Conservation (phyloP, 2,888 invertebrate genomes). For the Caradrina kadenii region DNA sequence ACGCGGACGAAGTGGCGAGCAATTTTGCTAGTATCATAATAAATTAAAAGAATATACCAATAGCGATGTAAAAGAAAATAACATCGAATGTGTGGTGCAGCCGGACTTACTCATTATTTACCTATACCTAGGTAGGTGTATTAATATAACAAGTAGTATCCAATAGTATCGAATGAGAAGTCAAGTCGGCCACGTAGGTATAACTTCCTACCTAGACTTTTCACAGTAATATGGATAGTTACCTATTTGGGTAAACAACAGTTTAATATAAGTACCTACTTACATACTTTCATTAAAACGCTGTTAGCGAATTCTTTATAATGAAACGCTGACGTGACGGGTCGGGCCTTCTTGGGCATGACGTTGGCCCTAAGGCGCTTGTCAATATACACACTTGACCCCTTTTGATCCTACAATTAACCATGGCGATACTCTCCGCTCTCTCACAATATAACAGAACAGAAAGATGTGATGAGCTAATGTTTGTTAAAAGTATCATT, state of each 20-base stretch:
- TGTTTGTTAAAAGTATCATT: slow-evolving; percentile 46
- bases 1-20: no score
- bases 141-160: neutral
- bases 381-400: slow-evolving; percentile 90
- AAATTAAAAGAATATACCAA: neutral
- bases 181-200: slow-evolving; percentile 8
- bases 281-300: slow-evolving; percentile 46
- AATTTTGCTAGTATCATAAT: no score
- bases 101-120: neutral
- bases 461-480: slow-evolving; percentile 53
- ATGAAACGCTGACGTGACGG: slow-evolving; percentile 59
- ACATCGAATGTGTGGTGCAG: neutral
- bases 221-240: slow-evolving; percentile 17
- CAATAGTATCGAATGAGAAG: slow-evolving; percentile 3
- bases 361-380: slow-evolving; percentile 88
- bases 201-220: slow-evolving; percentile 9
- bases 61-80: neutral
- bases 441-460: slow-evolving; percentile 59
- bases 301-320: slow-evolving; percentile 59
- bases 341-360: slow-evolving; percentile 77
- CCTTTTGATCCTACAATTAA: slow-evolving; percentile 90
- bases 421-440: slow-evolving; percentile 83
- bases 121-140: neutral
- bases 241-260: slow-evolving; percentile 33
- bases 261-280: slow-evolving; percentile 20